Conservation (phyloP, 2,888 invertebrate genomes). For the Thera obeliscata region DNA sequence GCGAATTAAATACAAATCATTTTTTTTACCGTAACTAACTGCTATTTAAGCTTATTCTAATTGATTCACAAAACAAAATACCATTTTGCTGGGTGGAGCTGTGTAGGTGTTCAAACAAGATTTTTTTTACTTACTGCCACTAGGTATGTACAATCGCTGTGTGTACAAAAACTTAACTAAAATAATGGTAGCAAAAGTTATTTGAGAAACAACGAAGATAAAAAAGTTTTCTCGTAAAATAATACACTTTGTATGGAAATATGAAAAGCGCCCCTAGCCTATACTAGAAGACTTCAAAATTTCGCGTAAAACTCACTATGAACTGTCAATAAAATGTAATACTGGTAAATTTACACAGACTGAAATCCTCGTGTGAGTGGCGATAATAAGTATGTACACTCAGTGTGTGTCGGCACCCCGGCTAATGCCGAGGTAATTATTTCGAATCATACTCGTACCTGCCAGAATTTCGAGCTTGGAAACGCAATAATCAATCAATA, state of each 20-base stretch:
- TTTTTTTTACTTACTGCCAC: not conserved
- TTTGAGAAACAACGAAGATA: too few relatives aligned
- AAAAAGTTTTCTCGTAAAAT: too few relatives aligned
- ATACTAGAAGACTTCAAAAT: too few relatives aligned
- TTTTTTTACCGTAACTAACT: conserved; percentile 31
- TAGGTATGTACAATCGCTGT: not conserved
- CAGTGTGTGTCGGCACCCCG: too few relatives aligned
- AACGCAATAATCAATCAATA: conserved; percentile 11
- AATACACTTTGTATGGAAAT: too few relatives aligned
- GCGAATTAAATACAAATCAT: conserved; percentile 11
- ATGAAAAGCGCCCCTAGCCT: too few relatives aligned
- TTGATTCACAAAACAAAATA: conserved; percentile 13
- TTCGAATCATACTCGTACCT: not conserved
- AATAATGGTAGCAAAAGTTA: not conserved
- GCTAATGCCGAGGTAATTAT: too few relatives aligned
- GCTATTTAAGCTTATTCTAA: conserved; percentile 14
- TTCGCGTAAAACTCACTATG: too few relatives aligned
- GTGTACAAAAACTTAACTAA: not conserved
- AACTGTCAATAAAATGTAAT: too few relatives aligned
- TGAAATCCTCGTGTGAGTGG: too few relatives aligned
- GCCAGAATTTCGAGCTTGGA: conserved; percentile 7
- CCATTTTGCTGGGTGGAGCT: not conserved
- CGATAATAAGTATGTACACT: too few relatives aligned
- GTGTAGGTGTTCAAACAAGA: conserved; percentile 6
- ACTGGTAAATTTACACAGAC: too few relatives aligned